phyloP scores from a whole-genome alignment of 2,113 vertebrate genomes.

The Irena cyanogastra region DNA sequence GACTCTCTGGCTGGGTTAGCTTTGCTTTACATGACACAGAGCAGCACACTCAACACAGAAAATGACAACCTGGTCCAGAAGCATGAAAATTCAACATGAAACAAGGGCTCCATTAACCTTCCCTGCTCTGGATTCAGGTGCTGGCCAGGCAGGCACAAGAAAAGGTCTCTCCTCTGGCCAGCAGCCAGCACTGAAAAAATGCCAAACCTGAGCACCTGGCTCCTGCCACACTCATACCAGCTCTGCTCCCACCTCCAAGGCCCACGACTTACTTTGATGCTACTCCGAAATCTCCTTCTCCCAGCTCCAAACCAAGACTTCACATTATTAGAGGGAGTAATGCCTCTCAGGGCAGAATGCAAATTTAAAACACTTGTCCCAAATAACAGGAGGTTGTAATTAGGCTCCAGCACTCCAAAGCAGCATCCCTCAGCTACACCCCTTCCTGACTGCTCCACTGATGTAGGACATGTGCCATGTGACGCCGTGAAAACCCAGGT shows the following conservation, averaged over 20 bases:
- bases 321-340: conserved; percentile 3
- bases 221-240: accelerated
- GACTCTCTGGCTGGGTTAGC: background rate
- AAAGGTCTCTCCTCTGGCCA: background rate
- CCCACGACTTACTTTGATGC: background rate
- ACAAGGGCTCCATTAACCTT: background rate
- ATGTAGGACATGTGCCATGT: background rate
- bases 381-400: conserved; percentile 50
- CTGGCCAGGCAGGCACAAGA: background rate
- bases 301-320: background rate
- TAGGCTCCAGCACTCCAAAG: conserved; percentile 20
- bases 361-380: conserved; percentile 52
- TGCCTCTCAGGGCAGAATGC: conserved; percentile 34
- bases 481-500: background rate
- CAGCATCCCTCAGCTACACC: conserved; percentile 6
- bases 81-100: background rate
- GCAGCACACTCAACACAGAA: background rate
- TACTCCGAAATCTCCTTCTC: background rate
- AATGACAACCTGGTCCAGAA: background rate
- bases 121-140: background rate
- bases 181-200: background rate
- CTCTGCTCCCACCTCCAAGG: background rate
- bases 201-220: background rate
- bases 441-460: background rate
- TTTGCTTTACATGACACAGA: background rate